Conservation (phyloP, 2,113 vertebrate species). For the Cynopterus brachyotis region DNA sequence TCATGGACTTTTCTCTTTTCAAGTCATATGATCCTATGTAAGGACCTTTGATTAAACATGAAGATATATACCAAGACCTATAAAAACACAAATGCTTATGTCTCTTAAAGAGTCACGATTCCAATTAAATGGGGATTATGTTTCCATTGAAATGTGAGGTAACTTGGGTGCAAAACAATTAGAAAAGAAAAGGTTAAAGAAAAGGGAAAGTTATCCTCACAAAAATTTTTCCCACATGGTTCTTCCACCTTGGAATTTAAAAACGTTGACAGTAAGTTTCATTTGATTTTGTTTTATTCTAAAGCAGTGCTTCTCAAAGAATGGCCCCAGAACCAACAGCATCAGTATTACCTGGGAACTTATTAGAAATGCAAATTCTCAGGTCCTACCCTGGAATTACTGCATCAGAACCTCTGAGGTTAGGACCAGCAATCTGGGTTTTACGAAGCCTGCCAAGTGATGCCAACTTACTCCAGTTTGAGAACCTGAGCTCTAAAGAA, state of each 20-base stretch:
- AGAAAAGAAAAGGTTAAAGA: neutral
- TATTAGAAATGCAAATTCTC: neutral
- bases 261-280: neutral
- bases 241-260: neutral
- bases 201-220: neutral
- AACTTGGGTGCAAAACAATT: rapidly evolving
- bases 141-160: neutral
- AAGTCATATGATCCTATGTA: neutral
- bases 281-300: neutral
- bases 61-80: neutral
- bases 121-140: neutral
- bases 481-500: neutral
- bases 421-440: neutral
- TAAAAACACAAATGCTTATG: neutral
- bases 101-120: neutral
- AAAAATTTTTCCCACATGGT: neutral
- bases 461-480: rapidly evolving
- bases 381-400: too few species aligned
- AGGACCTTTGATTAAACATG: neutral
- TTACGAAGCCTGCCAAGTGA: neutral
- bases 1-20: constrained; percentile 11
- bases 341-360: too few species aligned
- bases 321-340: too few species aligned
- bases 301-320: neutral
- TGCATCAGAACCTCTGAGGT: too few species aligned